Base-by-base conservation (phyloP, 1,140 invertebrate genomes). In the Portunus trituberculatus region DNA sequence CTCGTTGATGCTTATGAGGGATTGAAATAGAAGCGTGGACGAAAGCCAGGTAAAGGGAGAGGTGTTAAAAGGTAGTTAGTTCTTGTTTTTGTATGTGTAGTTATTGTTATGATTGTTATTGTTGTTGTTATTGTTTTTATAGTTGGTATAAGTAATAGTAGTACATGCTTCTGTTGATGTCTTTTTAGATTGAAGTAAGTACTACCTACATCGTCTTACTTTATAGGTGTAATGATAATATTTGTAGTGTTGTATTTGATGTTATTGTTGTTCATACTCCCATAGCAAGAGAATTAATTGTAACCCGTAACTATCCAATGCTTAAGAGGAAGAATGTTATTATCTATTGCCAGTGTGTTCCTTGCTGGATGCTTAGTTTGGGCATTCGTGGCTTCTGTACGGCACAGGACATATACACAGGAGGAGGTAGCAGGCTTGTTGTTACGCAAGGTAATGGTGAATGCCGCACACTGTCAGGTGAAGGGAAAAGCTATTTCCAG, bases 191-290 rank as follows among this genome's bases (percentile, higher is more conserved):
- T 1, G 67, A n/a, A 76, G 67, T 76, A 25, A 20, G 59, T 4
- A 25, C 48, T 7, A 39, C 39, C 39, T 39, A 2, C 39, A 6
- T 39, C 1, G 39, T 39, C 1, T 39, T 39, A 6, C 6, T 39
- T 82, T 82, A 32, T 46, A 89, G 39, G 29, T 29, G 25, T 29
- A 91, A n/a, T 52, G 48, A n/a, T 91, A 59, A 25, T 91, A 52
- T 32, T 48, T 32, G 48, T 59, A 91, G 46, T 91, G 16, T 12
- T 67, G 31, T 91, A 2, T 4, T 48, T 92, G 76, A 67, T 16
- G 29, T 28, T 82, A 92, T 92, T 28, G 39, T 48, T 92, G 76
- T 92, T 48, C n/a, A 28, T 82, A 16, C 25, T 82, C 32, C 31
- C 29, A n/a, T 48, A n/a, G 10, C 3, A 59, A 59, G 39, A 39